Base-by-base conservation (phyloP, 2,113 vertebrate species). In the Hyla sarda region DNA sequence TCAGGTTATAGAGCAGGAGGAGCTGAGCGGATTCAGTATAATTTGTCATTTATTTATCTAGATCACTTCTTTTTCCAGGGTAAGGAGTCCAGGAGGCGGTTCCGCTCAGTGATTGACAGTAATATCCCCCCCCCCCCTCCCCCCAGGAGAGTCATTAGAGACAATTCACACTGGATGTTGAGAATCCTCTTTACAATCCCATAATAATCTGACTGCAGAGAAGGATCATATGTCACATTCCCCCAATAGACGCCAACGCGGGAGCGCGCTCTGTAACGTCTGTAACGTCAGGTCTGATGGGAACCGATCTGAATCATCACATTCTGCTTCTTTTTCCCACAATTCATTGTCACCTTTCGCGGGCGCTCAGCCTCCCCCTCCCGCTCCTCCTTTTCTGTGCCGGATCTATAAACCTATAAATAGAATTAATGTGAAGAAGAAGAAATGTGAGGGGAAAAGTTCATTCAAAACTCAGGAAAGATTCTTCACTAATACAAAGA, bases 361-460 rank as follows among this genome's bases (percentile, higher is more conserved):
- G 1, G 17, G 10, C 28, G 16, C 25, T 25, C 72, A 14, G 12
- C 65, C 14, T 12, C 30, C 30, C 12, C 30, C 25, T 48, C 11
- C 16, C 7, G 1, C 47, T 12, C 17, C 19, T 21, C 12, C 5
- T 21, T 11, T 32, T 19, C 75, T 10, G 13, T 67, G 30, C 41
- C 67, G 41, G 19, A 23, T 69, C 30, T 69, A 9, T 69, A 37
- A 41, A 10, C 67, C 32, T 80, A 41, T 25, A 25, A 0, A 37
- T 60, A 58, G 76, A 58, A 58, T 17, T 60, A 21, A 58, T 14
- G 34, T 17, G 10, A 71, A n/a, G 52, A 41, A 60, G 48, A 78
- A n/a, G 8, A 80, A 60, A 60, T 60, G 34, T 17, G 11, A n/a
- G 14, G 54, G 77, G 32, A 62, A 45, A 80, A 80, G 77, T 80